A percentile compares a stretch with the other conserved stretches of the same genome.
Conservation (phyloP, 2,797 vertebrate species). For the Thunnus albacares region DNA sequence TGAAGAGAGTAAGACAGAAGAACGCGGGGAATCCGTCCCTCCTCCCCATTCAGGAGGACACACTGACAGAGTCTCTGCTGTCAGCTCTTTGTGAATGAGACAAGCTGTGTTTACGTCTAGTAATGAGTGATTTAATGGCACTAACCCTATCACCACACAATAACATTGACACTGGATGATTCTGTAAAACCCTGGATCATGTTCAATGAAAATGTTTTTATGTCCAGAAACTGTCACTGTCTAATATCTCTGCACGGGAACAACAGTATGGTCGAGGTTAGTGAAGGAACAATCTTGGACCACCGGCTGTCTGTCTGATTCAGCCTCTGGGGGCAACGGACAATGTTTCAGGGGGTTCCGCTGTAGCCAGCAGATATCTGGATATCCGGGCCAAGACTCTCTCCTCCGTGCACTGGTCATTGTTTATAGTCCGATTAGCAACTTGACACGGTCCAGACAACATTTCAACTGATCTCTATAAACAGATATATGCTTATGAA, state of each 20-base stretch:
- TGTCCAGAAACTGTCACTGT: not conserved
- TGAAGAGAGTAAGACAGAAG: slow-evolving; percentile 8
- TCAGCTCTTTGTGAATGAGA: slow-evolving; percentile 17
- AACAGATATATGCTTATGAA: too few relatives aligned
- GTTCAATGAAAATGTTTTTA: too few relatives aligned
- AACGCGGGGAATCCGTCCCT: slow-evolving; percentile 2
- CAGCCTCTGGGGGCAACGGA: too few relatives aligned
- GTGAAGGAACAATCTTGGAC: too few relatives aligned
- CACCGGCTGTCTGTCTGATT: too few relatives aligned
- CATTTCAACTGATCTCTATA: too few relatives aligned
- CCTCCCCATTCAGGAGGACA: not conserved
- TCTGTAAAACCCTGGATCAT: not conserved
- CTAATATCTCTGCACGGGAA: not conserved
- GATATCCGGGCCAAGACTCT: too few relatives aligned
- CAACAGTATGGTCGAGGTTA: not conserved
- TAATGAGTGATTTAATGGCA: not conserved
- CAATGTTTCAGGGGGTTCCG: too few relatives aligned
- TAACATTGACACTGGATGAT: not conserved
- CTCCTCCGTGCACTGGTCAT: too few relatives aligned
- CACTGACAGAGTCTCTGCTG: not conserved
- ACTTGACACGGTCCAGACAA: too few relatives aligned
- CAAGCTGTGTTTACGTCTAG: not conserved
- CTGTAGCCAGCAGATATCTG: too few relatives aligned
- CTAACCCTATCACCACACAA: not conserved
- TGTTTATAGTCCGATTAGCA: too few relatives aligned